Conservation (phyloP, 2,888 invertebrate species). For the Campoplex nolae region DNA sequence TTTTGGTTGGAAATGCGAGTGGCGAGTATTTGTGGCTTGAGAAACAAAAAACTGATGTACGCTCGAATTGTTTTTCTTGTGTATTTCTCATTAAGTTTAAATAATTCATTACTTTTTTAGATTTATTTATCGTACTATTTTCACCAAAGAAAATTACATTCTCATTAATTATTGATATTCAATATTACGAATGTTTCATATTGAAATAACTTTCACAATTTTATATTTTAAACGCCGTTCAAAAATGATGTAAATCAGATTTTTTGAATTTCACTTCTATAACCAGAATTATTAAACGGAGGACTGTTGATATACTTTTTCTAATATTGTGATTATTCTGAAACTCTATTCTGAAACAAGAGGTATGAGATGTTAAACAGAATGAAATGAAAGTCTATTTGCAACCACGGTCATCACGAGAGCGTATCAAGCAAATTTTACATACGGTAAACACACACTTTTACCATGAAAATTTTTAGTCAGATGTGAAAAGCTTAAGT, state of each 20-base stretch:
- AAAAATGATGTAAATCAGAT: too few relatives aligned
- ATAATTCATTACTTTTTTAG: neutral
- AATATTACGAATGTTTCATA: neutral
- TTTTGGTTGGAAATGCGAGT: conserved; percentile 15
- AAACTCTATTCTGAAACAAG: neutral
- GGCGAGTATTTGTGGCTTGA: conserved; percentile 37
- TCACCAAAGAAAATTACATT: neutral
- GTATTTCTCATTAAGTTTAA: too few relatives aligned
- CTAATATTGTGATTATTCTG: neutral
- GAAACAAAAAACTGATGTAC: conserved; percentile 1
- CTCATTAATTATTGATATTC: neutral
- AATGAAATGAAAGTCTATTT: neutral
- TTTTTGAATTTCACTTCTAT: too few relatives aligned
- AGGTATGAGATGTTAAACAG: neutral
- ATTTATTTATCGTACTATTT: neutral
- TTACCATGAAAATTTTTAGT: neutral
- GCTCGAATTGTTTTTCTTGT: neutral
- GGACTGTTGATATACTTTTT: neutral
- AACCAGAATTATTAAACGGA: neutral
- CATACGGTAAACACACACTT: neutral
- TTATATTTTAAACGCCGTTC: too few relatives aligned
- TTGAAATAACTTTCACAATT: too few relatives aligned
- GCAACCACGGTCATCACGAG: neutral
- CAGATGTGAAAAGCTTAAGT: neutral
- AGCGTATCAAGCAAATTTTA: neutral